Conservation (phyloP, 2,113 vertebrate species). For the Puma concolor region DNA sequence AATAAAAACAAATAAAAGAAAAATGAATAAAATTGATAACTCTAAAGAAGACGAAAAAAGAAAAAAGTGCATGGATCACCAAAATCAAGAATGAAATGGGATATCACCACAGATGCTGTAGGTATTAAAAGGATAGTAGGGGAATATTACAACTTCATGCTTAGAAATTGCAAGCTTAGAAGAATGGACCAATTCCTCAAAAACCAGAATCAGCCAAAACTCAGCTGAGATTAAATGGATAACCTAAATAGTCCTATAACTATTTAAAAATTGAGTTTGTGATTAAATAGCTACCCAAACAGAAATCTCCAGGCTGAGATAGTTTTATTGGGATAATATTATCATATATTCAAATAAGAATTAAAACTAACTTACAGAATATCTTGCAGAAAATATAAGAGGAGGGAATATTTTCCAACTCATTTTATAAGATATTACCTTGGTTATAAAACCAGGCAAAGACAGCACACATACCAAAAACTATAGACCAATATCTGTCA, state of each 20-base stretch:
- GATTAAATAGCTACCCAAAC: constrained; percentile 14
- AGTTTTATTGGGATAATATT: neutral
- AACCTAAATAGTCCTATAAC: neutral
- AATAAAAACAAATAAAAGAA: too few species aligned
- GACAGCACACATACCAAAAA: neutral
- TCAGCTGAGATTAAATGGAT: constrained; percentile 1
- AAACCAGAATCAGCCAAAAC: neutral
- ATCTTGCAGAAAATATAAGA: neutral
- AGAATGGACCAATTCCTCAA: neutral
- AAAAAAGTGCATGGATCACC: neutral
- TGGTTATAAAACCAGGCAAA: constrained; percentile 30
- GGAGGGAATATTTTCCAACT: neutral
- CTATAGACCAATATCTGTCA: neutral
- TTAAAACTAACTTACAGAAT: neutral
- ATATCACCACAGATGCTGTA: neutral
- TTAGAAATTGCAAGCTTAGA: neutral
- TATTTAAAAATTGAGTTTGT: constrained; percentile 18
- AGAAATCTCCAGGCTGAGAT: neutral
- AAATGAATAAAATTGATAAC: neutral
- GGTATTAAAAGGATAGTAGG: neutral
- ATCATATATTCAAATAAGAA: constrained; percentile 15
- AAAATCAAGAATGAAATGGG: neutral
- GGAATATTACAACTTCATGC: neutral
- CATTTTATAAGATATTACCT: neutral
- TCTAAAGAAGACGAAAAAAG: neutral